These are phyloP conservation scores for Parnassius glacialis DNA, from an alignment of 2,888 invertebrate species.

Conservation along the genomic window DNA sequence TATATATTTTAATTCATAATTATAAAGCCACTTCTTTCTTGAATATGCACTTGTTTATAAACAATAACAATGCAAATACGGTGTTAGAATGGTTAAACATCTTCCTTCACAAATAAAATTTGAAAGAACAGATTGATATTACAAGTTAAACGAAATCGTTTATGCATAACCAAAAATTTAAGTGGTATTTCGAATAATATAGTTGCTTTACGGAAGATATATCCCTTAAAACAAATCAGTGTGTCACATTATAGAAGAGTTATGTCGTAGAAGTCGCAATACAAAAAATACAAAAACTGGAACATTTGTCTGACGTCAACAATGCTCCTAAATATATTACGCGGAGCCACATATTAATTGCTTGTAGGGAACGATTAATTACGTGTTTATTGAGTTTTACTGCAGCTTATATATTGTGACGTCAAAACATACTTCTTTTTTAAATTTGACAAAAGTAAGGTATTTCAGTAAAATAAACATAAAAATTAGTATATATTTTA, in stretches of 20 bases:
- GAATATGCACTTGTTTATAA: too few species aligned
- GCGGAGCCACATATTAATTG: conserved; percentile 57
- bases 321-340: conserved; percentile 55
- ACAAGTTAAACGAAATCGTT: too few species aligned
- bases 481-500: too few species aligned
- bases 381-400: conserved; percentile 45
- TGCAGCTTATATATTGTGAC: conserved; percentile 40
- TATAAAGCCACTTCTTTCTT: too few species aligned
- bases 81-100: too few species aligned
- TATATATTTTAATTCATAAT: too few species aligned
- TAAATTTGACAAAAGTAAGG: conserved; percentile 23
- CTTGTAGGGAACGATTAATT: conserved; percentile 58
- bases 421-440: conserved; percentile 34
- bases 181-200: conserved; percentile 10
- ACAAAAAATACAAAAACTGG: conserved; percentile 41
- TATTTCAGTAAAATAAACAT: conserved; percentile 11
- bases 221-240: conserved; percentile 48
- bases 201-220: conserved; percentile 29
- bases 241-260: conserved; percentile 62
- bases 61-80: too few species aligned
- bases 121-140: too few species aligned
- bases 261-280: conserved; percentile 39
- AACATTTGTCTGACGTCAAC: conserved; percentile 62
- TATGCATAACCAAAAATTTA: conserved; percentile 3
- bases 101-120: too few species aligned